Base-by-base conservation (phyloP, 2,113 vertebrate species). In the Halcyon senegalensis region DNA sequence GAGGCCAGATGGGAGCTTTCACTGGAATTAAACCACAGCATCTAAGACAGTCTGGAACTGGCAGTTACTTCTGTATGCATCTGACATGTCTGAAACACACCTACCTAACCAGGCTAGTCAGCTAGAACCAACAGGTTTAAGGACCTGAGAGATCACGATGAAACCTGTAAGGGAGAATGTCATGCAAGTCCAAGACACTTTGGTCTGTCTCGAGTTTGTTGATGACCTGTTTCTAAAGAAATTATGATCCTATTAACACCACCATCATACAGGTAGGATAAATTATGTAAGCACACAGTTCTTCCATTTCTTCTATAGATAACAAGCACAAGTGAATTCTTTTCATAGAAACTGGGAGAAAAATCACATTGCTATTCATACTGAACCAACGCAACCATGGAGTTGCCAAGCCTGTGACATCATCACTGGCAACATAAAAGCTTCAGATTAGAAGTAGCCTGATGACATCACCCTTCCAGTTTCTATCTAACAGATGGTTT, bases 401-500 rank as follows among this genome's bases (percentile, higher is more conserved):
- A 46, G 27, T 97, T 97, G 97, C 98, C 98, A 98, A 98, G 68
- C 74, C 83, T 10, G 84, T 98, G 98, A 98, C 98, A 98, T 98
- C 98, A 98, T 27, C 97, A 97, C 98, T 98, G 98, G 98, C 98
- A 97, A 55, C 95, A 93, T 90, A 85, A 87, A 90, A 69, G 80
- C 93, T 97, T 90, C 95, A 98, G 98, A 98, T 98, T 98, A 98
- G 97, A 97, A 96, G 96, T 94, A 84, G 95, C 95, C 97, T 96
- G 86, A 97, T 98, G 98, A 98, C 98, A 98, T 98, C 98, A 98
- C 37, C 94, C 94, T 87, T 73, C 92, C 96, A 79, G 55, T 87
- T 95, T 93, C 97, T 98, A 98, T 98, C 97, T 74, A 97, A 98
- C 98, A 98, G 98, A 98, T 98, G 98, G 95, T 98, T 98, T 98